A percentile compares a stretch with the other conserved stretches of the same genome.
Evolutionary conservation across 2,888 invertebrate species (phyloP).

Genomic region (Lomographa bimaculata): DNA sequence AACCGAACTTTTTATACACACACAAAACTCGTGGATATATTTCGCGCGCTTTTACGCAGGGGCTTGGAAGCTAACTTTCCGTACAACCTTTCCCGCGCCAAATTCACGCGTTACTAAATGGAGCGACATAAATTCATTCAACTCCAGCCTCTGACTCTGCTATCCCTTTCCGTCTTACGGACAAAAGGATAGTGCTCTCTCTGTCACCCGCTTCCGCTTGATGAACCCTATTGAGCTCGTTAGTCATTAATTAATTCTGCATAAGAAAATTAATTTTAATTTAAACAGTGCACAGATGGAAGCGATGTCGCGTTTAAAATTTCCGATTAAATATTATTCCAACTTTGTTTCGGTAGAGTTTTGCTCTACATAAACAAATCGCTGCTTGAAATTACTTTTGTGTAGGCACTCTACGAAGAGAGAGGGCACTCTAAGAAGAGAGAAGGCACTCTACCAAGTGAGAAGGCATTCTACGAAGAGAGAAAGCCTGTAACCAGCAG

Average conservation of each 20-base stretch:
- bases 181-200: conserved; percentile 39
- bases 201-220: conserved; percentile 73
- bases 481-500: no score
- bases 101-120: conserved; percentile 82
- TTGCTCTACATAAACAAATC: no score
- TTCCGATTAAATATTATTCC: conserved; percentile 3
- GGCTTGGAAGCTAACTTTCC: conserved; percentile 33
- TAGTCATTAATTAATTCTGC: conserved; percentile 84
- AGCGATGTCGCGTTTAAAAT: conserved; percentile 32
- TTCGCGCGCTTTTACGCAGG: conserved; percentile 64
- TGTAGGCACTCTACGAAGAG: no score
- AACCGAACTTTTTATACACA: conserved; percentile 27
- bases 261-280: conserved; percentile 83
- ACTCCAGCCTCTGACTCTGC: conserved; percentile 62
- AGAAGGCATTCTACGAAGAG: no score
- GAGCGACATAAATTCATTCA: conserved; percentile 82
- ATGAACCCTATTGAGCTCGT: conserved; percentile 83
- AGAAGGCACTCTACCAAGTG: no score
- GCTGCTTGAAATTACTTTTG: no score
- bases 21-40: conserved; percentile 37
- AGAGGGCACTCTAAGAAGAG: no score
- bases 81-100: conserved; percentile 74
- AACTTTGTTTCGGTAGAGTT: no score
- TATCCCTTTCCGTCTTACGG: conserved; percentile 45
- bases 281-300: conserved; percentile 78